These are phyloP conservation scores for Pica pica DNA, from an alignment of 2,113 vertebrate genomes.

Conservation along the genomic window DNA sequence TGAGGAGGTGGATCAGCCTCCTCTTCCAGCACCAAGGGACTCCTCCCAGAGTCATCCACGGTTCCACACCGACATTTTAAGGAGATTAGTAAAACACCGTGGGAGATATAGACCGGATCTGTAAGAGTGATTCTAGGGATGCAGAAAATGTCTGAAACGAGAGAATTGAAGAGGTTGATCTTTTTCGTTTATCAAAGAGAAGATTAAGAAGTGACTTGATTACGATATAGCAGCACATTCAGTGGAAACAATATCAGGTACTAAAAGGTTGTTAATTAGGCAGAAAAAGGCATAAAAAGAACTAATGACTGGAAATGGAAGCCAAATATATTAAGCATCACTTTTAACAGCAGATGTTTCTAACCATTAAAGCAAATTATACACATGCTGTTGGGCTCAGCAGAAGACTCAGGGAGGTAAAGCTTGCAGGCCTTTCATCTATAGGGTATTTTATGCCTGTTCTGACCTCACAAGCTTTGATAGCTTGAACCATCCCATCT, in stretches of 20 bases:
- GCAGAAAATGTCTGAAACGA: slow-evolving; percentile 39
- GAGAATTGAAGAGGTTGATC: slow-evolving; percentile 32
- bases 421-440: neutral
- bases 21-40: neutral
- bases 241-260: slow-evolving; percentile 57
- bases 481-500: neutral
- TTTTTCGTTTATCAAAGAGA: slow-evolving; percentile 52
- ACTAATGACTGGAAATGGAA: slow-evolving; percentile 56
- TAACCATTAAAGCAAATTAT: slow-evolving; percentile 47
- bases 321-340: slow-evolving; percentile 61
- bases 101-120: neutral
- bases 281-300: slow-evolving; percentile 59
- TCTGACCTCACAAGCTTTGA: neutral
- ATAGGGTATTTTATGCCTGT: neutral
- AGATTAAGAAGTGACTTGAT: slow-evolving; percentile 67
- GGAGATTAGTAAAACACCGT: neutral
- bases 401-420: slow-evolving; percentile 1
- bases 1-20: neutral
- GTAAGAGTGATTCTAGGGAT: neutral
- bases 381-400: slow-evolving; percentile 35
- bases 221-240: slow-evolving; percentile 36
- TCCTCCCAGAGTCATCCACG: neutral
- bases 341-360: slow-evolving; percentile 68
- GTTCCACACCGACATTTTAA: slow-evolving; percentile 2
- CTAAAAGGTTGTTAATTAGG: slow-evolving; percentile 63